Conservation (phyloP, 2,113 vertebrate genomes). For the Odocoileus hemionus region DNA sequence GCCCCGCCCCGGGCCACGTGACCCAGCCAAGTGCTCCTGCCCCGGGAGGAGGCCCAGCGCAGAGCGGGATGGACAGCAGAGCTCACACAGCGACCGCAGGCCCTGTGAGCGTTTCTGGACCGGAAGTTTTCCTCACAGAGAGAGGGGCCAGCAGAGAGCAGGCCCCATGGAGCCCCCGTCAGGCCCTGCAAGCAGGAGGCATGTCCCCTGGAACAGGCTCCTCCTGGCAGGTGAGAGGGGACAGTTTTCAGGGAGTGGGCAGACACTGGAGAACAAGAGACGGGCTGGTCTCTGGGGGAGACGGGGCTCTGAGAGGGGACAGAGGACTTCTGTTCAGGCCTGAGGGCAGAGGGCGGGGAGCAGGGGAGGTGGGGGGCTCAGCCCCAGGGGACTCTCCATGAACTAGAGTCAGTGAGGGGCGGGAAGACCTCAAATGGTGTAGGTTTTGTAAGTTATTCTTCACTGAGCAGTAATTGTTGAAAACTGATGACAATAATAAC, state of each 20-base stretch:
- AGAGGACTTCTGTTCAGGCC: background rate
- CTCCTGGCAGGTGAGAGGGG: background rate
- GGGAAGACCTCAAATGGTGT: background rate
- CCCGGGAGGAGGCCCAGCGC: background rate
- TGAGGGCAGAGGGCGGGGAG: background rate
- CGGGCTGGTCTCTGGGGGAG: background rate
- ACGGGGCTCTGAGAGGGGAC: background rate
- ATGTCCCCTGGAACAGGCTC: background rate
- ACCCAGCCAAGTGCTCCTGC: rapidly evolving
- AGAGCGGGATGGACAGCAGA: background rate
- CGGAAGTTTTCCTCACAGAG: background rate
- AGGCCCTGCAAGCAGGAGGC: rapidly evolving
- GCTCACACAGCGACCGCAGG: rapidly evolving
- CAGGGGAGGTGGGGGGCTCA: background rate
- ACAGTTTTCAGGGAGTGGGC: background rate
- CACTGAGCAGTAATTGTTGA: background rate
- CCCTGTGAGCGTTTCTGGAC: background rate
- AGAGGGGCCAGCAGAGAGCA: background rate
- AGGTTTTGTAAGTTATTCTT: background rate
- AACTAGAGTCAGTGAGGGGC: background rate
- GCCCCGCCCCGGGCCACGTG: background rate
- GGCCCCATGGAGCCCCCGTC: background rate
- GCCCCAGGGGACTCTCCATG: background rate
- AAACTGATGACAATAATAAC: no score
- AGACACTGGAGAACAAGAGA: background rate